Base-by-base conservation (phyloP, 2,797 vertebrate genomes). In the Leptatherina wallacei region DNA sequence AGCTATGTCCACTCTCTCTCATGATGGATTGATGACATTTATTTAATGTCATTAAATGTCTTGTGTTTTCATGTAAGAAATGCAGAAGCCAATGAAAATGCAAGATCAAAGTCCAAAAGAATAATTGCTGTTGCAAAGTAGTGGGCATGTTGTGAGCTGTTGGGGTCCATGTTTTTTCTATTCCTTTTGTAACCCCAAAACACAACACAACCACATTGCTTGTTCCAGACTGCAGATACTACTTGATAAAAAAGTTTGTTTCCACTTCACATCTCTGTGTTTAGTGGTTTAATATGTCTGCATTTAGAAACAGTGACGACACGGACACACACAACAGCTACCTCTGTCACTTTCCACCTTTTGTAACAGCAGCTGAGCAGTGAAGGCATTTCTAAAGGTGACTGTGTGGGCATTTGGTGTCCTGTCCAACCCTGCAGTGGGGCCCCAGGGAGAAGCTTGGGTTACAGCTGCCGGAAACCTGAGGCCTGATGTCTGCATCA, bases 401-500 rank as follows among this genome's bases (percentile, higher is more conserved):
- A 82, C 77, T 85, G 81, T 79, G 71, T 68, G 55, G 74, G 88
- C 75, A 33, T 88, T 84, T 68, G 63, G 71, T 91, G 85, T 89
- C 88, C 88, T 81, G 79, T 85, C 78, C 75, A 55, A 76, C 78
- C 83, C 33, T 76, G 77, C 80, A 62, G 61, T 47, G 71, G 81
- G 86, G 86, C 88, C 80, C 82, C 69, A 6, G 81, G 78, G 79
- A 81, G 73, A 71, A 75, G 86, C 77, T 93, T 88, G 81, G 42
- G 64, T 94, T 93, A 87, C 94, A 88, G 86, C 81, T 75, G 71
- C 78, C 77, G 71, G 94, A 91, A 95, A 94, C 90, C 63, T 24
- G 87, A 95, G 83, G 81, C 89, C 56, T 63, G 83, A 92, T 91
- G 93, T 95, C 91, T 87, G 88, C 87, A 92, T 93, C 88, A 91